phyloP scores from a whole-genome alignment of 1,140 invertebrate species.

The Lordiphosa collinella region DNA sequence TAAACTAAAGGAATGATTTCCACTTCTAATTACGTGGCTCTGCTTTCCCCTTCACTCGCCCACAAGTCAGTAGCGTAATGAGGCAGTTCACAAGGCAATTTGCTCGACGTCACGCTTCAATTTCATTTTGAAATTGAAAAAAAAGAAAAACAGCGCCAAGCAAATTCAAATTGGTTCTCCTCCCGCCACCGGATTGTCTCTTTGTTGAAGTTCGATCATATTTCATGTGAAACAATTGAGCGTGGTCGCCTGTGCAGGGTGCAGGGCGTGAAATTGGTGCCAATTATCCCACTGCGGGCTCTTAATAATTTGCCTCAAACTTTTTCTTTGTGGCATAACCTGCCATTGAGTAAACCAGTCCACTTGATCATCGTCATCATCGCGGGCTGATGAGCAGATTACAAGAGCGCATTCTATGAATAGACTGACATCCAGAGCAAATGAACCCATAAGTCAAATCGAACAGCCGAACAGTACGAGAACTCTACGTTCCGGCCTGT shows the following conservation, averaged over 20 bases:
- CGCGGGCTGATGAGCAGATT: slow-evolving; percentile 36
- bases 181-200: slow-evolving; percentile 11
- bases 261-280: slow-evolving; percentile 59
- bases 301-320: slow-evolving; percentile 28
- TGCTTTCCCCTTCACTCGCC: slow-evolving; percentile 7
- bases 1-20: slow-evolving; percentile 13
- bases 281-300: slow-evolving; percentile 34
- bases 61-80: slow-evolving; percentile 65
- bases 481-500: slow-evolving; percentile 31
- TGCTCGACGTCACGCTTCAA: slow-evolving; percentile 64
- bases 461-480: slow-evolving; percentile 43
- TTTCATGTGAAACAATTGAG: slow-evolving; percentile 70
- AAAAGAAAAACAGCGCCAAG: slow-evolving; percentile 5
- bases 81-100: slow-evolving; percentile 58
- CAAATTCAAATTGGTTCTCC: slow-evolving; percentile 28
- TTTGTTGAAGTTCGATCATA: slow-evolving; percentile 52
- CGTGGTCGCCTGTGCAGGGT: slow-evolving; percentile 26
- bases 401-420: slow-evolving; percentile 51
- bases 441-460: slow-evolving; percentile 79
- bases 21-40: slow-evolving; percentile 49
- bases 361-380: slow-evolving; percentile 42
- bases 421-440: slow-evolving; percentile 68
- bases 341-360: slow-evolving; percentile 43
- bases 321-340: slow-evolving; percentile 38
- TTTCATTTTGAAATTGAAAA: slow-evolving; percentile 63